These are phyloP conservation scores for Coelopa pilipes DNA, from an alignment of 2,888 invertebrate genomes.

Conservation along the genomic window DNA sequence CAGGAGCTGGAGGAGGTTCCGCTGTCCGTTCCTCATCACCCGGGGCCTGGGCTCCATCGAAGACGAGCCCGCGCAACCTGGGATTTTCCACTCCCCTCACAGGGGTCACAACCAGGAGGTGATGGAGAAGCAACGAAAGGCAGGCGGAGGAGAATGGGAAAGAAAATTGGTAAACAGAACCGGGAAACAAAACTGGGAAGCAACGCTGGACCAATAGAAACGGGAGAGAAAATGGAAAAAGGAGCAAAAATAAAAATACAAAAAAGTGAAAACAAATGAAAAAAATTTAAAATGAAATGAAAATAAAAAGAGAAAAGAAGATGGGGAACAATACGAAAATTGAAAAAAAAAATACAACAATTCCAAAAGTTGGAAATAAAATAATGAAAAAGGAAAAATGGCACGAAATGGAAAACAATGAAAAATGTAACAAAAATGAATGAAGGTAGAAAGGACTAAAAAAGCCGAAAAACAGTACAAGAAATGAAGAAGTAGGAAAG, in stretches of 20 bases:
- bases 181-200: too few relatives aligned
- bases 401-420: constrained; percentile 11
- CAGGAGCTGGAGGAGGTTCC: too few relatives aligned
- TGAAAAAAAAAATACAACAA: constrained; percentile 1
- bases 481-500: not conserved
- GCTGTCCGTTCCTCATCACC: too few relatives aligned
- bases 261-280: not conserved
- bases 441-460: not conserved
- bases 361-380: not conserved
- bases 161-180: not conserved
- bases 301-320: not conserved
- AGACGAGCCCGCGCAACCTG: not conserved
- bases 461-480: not conserved
- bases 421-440: too few relatives aligned
- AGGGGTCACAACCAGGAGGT: not conserved
- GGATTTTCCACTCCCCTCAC: not conserved
- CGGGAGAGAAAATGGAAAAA: not conserved
- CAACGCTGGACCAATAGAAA: not conserved
- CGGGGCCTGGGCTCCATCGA: too few relatives aligned
- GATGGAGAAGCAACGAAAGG: not conserved
- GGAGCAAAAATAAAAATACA: not conserved
- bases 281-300: not conserved
- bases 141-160: not conserved
- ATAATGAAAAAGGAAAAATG: not conserved
- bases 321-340: constrained; percentile 6